A percentile compares a stretch with the other conserved stretches of the same genome.
Evolutionary conservation across 2,113 vertebrate species (phyloP).

Genomic region (Sylvia atricapilla): DNA sequence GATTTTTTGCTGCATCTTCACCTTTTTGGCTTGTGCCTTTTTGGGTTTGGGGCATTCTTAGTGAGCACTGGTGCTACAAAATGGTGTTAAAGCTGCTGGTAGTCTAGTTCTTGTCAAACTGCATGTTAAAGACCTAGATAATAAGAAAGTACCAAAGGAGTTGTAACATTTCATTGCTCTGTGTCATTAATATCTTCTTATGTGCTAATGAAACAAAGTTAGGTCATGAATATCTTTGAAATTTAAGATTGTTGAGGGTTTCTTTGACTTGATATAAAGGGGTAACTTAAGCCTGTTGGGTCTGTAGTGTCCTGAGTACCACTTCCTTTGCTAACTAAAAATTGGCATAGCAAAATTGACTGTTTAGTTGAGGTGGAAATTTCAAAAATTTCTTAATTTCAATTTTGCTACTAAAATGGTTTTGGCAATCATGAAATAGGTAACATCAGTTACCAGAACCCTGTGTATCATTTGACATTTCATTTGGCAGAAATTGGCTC

Average conservation of each 20-base stretch:
- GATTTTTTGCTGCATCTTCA: background rate
- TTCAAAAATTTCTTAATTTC: background rate
- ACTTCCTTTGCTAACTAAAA: slow-evolving; percentile 14
- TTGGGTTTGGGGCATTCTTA: background rate
- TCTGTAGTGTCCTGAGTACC: background rate
- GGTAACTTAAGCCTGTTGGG: slow-evolving; percentile 4
- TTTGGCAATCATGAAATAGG: background rate
- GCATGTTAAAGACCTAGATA: background rate
- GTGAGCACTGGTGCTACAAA: background rate
- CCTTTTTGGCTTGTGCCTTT: background rate
- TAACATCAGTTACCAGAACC: background rate
- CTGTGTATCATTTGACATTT: background rate
- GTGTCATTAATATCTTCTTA: slow-evolving; percentile 39
- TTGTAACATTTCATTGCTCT: background rate
- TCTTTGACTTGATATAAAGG: slow-evolving; percentile 44
- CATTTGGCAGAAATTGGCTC: background rate
- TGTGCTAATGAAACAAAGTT: slow-evolving; percentile 32
- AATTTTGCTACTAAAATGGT: background rate
- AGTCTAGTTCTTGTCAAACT: background rate
- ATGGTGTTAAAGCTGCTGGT: background rate
- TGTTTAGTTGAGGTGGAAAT: background rate
- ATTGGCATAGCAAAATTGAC: background rate
- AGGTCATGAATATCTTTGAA: slow-evolving; percentile 39
- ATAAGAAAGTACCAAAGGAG: background rate
- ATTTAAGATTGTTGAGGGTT: slow-evolving; percentile 29